phyloP scores from a whole-genome alignment of 2,888 invertebrate species.

The Pammene fasciana region DNA sequence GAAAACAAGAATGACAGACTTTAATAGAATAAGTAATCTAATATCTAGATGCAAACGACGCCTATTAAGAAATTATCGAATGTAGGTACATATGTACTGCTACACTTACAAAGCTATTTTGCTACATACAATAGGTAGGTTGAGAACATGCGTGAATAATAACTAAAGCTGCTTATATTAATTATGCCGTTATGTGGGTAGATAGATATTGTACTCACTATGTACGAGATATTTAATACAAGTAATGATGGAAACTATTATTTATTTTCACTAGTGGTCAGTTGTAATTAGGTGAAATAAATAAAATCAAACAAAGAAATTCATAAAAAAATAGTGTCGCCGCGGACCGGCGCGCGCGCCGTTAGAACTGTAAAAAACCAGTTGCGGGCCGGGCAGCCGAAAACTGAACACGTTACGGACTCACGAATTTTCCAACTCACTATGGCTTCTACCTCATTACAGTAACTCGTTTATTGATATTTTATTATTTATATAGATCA shows the following conservation, averaged over 20 bases:
- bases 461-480: conserved; percentile 1
- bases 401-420: conserved; percentile 60
- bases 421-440: conserved; percentile 45
- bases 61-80: conserved; percentile 2
- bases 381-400: conserved; percentile 73
- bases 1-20: conserved; percentile 52
- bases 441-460: background rate
- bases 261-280: background rate
- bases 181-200: conserved; percentile 12
- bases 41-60: conserved; percentile 1
- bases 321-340: conserved; percentile 58
- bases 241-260: background rate
- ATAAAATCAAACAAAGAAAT: conserved; percentile 58
- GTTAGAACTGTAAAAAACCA: conserved; percentile 82
- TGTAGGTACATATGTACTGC: background rate
- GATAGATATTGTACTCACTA: background rate
- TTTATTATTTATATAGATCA: conserved; percentile 39
- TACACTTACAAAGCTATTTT: conserved; percentile 13
- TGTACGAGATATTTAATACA: background rate
- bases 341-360: conserved; percentile 59
- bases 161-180: conserved; percentile 10
- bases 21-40: conserved; percentile 41
- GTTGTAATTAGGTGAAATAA: conserved; percentile 21
- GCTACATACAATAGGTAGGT: background rate
- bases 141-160: conserved; percentile 14